phyloP scores from a whole-genome alignment of 2,888 invertebrate genomes.

The Bursaphelenchus okinawaensis region DNA sequence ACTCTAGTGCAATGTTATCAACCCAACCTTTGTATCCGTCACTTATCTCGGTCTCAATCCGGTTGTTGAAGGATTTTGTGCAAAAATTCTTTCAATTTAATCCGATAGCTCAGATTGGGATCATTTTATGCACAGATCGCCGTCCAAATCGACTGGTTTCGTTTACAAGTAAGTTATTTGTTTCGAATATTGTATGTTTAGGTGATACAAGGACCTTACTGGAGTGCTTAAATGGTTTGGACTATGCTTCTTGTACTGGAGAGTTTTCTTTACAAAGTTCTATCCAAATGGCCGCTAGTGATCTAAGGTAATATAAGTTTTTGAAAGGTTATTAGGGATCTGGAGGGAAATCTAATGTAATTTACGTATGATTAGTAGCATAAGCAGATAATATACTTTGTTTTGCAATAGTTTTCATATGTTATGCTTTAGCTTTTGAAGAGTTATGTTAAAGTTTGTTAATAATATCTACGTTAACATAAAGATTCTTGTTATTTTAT shows the following conservation, averaged over 20 bases:
- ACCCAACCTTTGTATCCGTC: constrained; percentile 89
- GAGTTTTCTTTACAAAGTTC: constrained; percentile 96
- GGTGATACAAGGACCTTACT: constrained; percentile 61
- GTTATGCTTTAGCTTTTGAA: too few relatives aligned
- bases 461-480: constrained; percentile 1
- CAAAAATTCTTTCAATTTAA: constrained; percentile 98
- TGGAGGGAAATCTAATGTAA: too few relatives aligned
- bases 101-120: constrained; percentile 91
- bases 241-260: constrained; percentile 71
- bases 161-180: constrained; percentile 22
- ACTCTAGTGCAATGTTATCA: constrained; percentile 86
- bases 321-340: too few relatives aligned
- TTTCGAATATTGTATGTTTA: constrained; percentile 27
- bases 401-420: too few relatives aligned
- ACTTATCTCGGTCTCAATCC: constrained; percentile 66
- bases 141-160: constrained; percentile 24
- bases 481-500: too few relatives aligned
- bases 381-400: too few relatives aligned
- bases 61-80: constrained; percentile 79
- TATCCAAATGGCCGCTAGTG: constrained; percentile 71
- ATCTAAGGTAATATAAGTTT: background rate
- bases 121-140: constrained; percentile 84
- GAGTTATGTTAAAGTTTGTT: background rate
- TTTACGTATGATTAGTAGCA: too few relatives aligned
- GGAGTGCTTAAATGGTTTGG: constrained; percentile 60